A percentile compares a stretch with the other conserved stretches of the same genome.
Conservation (phyloP, 2,113 vertebrate genomes). For the Agelaius tricolor region DNA sequence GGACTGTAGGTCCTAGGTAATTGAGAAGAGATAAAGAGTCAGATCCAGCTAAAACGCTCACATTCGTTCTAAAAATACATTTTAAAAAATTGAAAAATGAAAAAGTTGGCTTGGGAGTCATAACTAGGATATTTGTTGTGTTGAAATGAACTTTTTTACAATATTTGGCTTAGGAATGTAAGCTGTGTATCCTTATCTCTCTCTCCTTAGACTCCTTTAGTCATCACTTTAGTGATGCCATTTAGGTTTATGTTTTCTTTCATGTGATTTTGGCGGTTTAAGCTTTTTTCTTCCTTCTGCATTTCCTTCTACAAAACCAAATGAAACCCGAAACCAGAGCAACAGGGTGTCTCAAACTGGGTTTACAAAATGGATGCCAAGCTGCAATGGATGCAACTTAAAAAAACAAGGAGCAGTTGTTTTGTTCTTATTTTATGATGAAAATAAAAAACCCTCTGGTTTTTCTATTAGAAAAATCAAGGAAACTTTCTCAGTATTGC, state of each 20-base stretch:
- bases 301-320: not conserved
- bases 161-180: not conserved
- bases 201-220: not conserved
- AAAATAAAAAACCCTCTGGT: too few relatives aligned
- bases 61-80: not conserved
- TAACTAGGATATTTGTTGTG: not conserved
- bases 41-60: not conserved
- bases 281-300: not conserved
- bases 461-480: not conserved
- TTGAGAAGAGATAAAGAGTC: not conserved
- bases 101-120: not conserved
- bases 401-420: not conserved
- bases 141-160: not conserved
- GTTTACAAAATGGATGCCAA: not conserved
- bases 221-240: not conserved
- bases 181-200: not conserved
- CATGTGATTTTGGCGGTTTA: not conserved
- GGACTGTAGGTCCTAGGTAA: not conserved
- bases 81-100: too few relatives aligned
- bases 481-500: not conserved
- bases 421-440: not conserved
- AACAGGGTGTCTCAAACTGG: not conserved
- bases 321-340: not conserved
- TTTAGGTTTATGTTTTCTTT: not conserved
- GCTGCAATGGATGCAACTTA: not conserved